A percentile compares a stretch with the other conserved stretches of the same genome.
phyloP scores from a whole-genome alignment of 2,113 vertebrate genomes.

The Carollia perspicillata region DNA sequence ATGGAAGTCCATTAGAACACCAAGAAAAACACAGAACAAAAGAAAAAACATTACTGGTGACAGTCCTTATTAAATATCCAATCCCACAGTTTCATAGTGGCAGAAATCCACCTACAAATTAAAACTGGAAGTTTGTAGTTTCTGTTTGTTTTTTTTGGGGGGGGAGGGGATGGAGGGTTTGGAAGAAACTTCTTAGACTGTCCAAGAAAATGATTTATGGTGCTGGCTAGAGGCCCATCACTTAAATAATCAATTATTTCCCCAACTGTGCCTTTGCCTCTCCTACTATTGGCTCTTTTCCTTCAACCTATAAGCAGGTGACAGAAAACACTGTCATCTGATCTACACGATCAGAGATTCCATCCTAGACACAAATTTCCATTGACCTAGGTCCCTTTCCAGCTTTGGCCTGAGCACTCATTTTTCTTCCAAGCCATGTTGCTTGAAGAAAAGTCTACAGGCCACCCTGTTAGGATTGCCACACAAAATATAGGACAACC shows the following conservation, averaged over 20 bases:
- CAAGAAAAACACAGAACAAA: background rate
- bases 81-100: background rate
- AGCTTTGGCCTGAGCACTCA: accelerated
- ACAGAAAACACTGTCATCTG: background rate
- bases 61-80: background rate
- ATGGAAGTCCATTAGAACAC: background rate
- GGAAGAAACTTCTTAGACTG: background rate
- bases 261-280: background rate
- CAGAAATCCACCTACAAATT: background rate
- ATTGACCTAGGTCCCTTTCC: background rate
- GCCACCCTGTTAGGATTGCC: background rate
- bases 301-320: background rate
- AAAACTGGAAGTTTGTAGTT: background rate
- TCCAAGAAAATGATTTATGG: background rate
- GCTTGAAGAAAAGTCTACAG: background rate
- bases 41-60: background rate
- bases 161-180: background rate
- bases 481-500: background rate
- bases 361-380: background rate
- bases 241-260: background rate
- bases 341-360: background rate
- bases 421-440: background rate
- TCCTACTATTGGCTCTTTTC: background rate
- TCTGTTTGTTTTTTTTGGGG: background rate
- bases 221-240: background rate